Percentiles rank a stretch among this genome's conserved stretches.
Conservation (phyloP, 1,140 invertebrate species). For the Bombus huntii region DNA sequence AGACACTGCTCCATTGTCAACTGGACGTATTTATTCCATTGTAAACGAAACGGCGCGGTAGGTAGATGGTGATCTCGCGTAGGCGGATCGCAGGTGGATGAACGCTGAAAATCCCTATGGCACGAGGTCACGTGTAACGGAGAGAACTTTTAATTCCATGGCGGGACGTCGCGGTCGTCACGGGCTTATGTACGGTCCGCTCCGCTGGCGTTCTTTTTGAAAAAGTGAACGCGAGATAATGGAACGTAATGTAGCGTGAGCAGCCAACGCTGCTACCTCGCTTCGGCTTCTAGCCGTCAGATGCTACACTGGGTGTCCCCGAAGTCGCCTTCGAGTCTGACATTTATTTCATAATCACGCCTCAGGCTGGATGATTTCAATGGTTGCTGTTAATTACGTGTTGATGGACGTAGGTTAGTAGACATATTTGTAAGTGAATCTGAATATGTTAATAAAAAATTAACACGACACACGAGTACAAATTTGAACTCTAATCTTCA, state of each 20-base stretch:
- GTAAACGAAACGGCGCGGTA: conserved; percentile 71
- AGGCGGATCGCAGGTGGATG: conserved; percentile 46
- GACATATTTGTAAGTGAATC: too few species aligned
- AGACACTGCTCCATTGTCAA: conserved; percentile 75
- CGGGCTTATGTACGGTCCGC: conserved; percentile 44
- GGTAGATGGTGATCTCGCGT: conserved; percentile 61
- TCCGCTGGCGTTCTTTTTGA: conserved; percentile 53
- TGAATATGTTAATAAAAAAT: too few species aligned
- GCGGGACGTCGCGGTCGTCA: conserved; percentile 9
- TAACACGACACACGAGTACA: too few species aligned
- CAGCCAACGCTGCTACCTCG: conserved; percentile 41
- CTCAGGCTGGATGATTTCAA: not conserved
- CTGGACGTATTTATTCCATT: conserved; percentile 72
- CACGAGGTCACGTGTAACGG: conserved; percentile 34
- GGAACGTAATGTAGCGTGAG: conserved; percentile 69
- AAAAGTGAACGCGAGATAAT: conserved; percentile 69
- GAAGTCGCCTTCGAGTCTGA: conserved; percentile 2
- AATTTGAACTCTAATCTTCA: too few species aligned
- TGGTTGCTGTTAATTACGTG: too few species aligned
- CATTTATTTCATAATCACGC: too few species aligned
- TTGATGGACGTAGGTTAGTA: too few species aligned
- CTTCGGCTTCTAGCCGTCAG: conserved; percentile 39
- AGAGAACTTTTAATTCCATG: conserved; percentile 59
- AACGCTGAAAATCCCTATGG: conserved; percentile 21
- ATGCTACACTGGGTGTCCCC: conserved; percentile 41